Base-by-base conservation (phyloP, 2,113 vertebrate species). In the Protobothrops mucrosquamatus region DNA sequence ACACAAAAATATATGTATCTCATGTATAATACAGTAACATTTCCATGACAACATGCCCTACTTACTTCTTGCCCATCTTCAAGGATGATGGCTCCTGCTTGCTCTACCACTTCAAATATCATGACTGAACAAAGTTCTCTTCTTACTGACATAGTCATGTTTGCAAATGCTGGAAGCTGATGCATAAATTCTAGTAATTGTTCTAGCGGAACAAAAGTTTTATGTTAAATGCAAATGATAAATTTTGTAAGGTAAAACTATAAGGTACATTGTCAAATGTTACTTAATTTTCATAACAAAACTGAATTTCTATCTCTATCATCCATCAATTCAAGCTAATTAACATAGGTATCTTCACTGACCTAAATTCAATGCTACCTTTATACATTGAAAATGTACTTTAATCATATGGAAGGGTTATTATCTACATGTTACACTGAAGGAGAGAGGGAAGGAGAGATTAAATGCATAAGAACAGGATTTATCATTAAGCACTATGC, bases 101-200 rank as follows among this genome's bases (percentile, higher is more conserved):
- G 99, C 94, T 99, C 99, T 48, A 99, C 98, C 3, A 99, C 99
- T 97, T 99, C 99, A 91, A 99, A 99, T 95, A 99, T 98, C 99
- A 99, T 99, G 95, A 99, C 99, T 6, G 98, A 98, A 92, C 99
- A 99, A 87, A 99, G 97, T 0, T 99, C 99, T 94, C 99, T 98
- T 93, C 99, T 98, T 95, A 99, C 99, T 20, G 98, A 99, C 99
- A 99, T 99, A 56, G 99, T 99, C 99, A 99, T 99, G 97, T 99
- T 99, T 29, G 99, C 98, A 94, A 99, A 99, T 61, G 99, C 99
- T 5, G 99, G 99, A 34, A 99, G 98, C 24, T 99, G 99, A 95
- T 99, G 99, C 99, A 99, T 99, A 92, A 99, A 99, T 97, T 99
- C 99, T 96, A 99, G 22, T 52, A 99, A 97, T 95, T 99, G 99